Evolutionary conservation across 2,797 vertebrate genomes (phyloP), one percentile per base, ranked within the genome.

Genomic region (Pangasius mekongensis): DNA sequence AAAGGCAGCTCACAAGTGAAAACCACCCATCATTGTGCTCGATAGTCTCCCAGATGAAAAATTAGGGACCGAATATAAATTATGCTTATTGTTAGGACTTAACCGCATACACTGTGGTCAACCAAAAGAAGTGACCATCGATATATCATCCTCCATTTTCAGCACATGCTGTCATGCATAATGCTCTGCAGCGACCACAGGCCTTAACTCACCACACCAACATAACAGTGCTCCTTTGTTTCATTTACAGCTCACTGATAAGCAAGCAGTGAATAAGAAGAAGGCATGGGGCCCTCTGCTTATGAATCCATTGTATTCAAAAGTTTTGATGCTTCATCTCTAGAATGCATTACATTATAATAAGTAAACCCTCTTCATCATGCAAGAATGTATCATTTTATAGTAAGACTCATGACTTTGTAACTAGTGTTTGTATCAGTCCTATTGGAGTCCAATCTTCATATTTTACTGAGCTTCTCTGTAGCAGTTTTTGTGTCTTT

Each of bases 171-270:
- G 71, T 84, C 71, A 69, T 78, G 39, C 85, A 27, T 87, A 83
- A 86, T 60, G 7, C 74, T 56, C 67, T n/a, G 47, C 36, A 27
- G 16, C 39, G 52, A 84, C 85, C 81, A 43, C 88, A 87, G 85
- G 85, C 27, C 14, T 56, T 39, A 36, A 78, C 80, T 78, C 49
- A 36, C 10, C 88, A 78, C 52, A 10, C 20, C 49, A 13, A 18
- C 73, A 11, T 56, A n/a, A 84, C 81, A 84, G n/a, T n/a, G 62
- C 80, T 43, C 11, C 85, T 87, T 89, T 89, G 85, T 89, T 77
- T 69, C 8, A 16, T 52, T 82, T 18, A 73, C 39, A 60, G 49
- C 36, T 11, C 52, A 52, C n/a, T 49, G 83, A 85, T 73, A 73
- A 85, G 22, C 76, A 33, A 81, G 76, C 27, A 43, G 9, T 0